Percentiles rank a stretch among this genome's conserved stretches.
phyloP scores from a whole-genome alignment of 2,113 vertebrate genomes.

The Tiliqua scincoides region DNA sequence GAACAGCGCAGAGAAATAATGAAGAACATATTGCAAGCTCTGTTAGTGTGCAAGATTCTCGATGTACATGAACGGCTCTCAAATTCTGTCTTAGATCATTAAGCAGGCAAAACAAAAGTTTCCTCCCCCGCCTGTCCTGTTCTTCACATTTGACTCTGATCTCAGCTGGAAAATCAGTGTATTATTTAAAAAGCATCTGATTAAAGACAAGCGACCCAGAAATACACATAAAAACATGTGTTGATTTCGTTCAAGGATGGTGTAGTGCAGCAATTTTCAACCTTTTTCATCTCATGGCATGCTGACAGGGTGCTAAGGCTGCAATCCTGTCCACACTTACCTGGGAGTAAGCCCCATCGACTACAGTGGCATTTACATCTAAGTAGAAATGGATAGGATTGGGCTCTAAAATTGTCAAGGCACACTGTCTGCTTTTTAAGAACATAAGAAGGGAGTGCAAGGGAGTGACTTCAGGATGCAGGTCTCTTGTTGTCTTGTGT shows the following conservation, averaged over 20 bases:
- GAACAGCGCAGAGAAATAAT: slow-evolving; percentile 52
- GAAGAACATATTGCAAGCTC: slow-evolving; percentile 46
- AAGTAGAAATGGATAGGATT: too few relatives aligned
- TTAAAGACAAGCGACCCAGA: not conserved
- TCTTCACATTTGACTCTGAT: slow-evolving; percentile 41
- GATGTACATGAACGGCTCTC: slow-evolving; percentile 50
- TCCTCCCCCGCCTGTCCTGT: not conserved
- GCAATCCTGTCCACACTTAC: too few relatives aligned
- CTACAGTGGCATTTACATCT: too few relatives aligned
- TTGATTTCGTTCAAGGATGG: not conserved
- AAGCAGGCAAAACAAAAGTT: slow-evolving; percentile 66
- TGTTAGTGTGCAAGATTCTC: slow-evolving; percentile 68
- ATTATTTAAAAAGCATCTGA: slow-evolving; percentile 61
- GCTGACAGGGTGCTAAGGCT: too few relatives aligned
- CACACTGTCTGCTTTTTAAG: too few relatives aligned
- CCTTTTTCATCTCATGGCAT: too few relatives aligned
- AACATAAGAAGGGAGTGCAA: too few relatives aligned
- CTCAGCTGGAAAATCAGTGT: slow-evolving; percentile 56
- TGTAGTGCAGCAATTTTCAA: too few relatives aligned
- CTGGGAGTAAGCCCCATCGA: too few relatives aligned
- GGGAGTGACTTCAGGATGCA: too few relatives aligned
- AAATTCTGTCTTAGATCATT: slow-evolving; percentile 63
- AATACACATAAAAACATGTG: not conserved
- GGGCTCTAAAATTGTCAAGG: too few relatives aligned
- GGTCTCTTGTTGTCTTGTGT: too few relatives aligned